Conservation (phyloP, 2,113 vertebrate species). For the Enhydra lutris region DNA sequence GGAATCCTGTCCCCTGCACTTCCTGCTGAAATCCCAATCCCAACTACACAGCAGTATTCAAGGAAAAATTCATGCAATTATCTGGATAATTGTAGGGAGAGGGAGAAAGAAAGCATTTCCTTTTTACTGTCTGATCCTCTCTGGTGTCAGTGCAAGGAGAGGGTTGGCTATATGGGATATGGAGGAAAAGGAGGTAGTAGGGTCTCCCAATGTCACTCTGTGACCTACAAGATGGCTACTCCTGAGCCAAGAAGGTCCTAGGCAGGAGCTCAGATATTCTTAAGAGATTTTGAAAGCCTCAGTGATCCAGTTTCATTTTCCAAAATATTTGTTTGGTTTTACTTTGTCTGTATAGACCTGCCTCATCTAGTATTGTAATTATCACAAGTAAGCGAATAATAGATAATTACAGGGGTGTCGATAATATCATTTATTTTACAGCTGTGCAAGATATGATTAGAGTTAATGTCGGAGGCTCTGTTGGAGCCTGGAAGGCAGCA, state of each 20-base stretch:
- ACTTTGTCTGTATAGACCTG: conserved; percentile 45
- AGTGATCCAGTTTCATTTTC: conserved; percentile 40
- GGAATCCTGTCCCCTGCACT: conserved; percentile 64
- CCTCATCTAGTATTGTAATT: conserved; percentile 56
- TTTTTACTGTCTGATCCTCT: conserved; percentile 52
- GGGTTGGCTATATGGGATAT: neutral
- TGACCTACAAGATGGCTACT: neutral
- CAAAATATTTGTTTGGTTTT: conserved; percentile 47
- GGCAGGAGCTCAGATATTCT: neutral
- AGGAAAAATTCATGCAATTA: conserved; percentile 73
- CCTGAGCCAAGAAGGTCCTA: neutral
- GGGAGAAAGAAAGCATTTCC: neutral
- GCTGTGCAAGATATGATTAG: conserved; percentile 66
- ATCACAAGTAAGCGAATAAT: conserved; percentile 60
- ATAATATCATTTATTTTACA: conserved; percentile 70
- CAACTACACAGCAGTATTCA: conserved; percentile 47
- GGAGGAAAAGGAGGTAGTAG: conserved; percentile 16
- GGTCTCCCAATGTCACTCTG: neutral
- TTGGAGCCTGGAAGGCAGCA: conserved; percentile 23
- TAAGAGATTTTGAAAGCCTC: neutral
- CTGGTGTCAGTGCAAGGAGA: neutral
- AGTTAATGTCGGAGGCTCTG: conserved; percentile 33
- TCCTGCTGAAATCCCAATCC: conserved; percentile 63
- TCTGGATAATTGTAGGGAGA: conserved; percentile 60
- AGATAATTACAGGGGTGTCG: conserved; percentile 69